Evolutionary conservation across 1,140 invertebrate species (phyloP), one percentile per base, ranked within the genome.

Genomic region (Bombus pyrosoma): DNA sequence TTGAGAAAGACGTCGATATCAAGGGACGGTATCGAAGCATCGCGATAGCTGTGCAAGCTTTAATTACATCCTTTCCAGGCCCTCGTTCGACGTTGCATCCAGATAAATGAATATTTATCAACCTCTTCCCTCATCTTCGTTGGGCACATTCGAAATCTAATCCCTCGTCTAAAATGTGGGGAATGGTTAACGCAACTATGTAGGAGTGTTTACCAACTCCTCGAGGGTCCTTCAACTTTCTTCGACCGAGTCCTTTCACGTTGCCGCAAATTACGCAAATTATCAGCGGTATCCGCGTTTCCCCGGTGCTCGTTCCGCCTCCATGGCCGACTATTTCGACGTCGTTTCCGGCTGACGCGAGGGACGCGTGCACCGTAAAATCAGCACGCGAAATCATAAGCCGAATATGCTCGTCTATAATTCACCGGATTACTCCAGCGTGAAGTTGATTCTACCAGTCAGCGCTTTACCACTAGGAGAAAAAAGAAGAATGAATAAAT

Each of bases 181-280:
- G 64, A 18, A 66, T 66, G n/a, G n/a, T 18, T 83, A 57, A 69
- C 47, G 66, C 74, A 37, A 69, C 47, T 34, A 12, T 32, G 39
- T 15, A 18, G 57, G 37, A 28, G 15, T 75, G 84, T 85, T 81
- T 85, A 74, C 84, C 78, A 81, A 85, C 69, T 81, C 32, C 71
- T 74, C 18, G 28, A 34, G 69, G 69, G 69, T 85, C 83, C 83
- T 85, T 86, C 85, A 47, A 75, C 83, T 80, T 80, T 76, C 85
- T 69, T 76, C 62, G 18, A 57, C 64, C 81, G 57, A 53, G 47
- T 53, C 47, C 8, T 6, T 79, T 59, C 75, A 34, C 75, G 53
- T 72, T 43, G 59, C 79, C 83, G 68, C 87, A 73, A 86, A 89
- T 90, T 86, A 81, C 86, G 74, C 75, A 77, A 89, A 88, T 89